Evolutionary conservation across 2,797 vertebrate species (phyloP).

Genomic region (Sitta carolinensis): DNA sequence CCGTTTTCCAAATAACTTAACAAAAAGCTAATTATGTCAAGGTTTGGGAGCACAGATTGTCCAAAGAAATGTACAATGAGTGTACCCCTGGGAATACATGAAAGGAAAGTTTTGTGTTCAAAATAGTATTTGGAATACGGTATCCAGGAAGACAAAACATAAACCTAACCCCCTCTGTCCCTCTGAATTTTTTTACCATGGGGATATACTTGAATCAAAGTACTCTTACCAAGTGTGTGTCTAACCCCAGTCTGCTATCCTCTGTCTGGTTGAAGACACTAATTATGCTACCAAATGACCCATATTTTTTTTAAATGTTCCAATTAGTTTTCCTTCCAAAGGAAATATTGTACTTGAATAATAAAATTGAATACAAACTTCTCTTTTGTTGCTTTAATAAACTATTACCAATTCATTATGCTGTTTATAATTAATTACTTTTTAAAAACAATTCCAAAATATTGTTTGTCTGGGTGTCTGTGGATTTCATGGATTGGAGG

Average conservation of each 20-base stretch:
- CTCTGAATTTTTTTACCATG: background rate
- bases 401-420: background rate
- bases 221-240: background rate
- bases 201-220: background rate
- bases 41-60: background rate
- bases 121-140: background rate
- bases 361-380: background rate
- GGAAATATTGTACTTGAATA: background rate
- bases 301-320: background rate
- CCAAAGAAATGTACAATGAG: background rate
- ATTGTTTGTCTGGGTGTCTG: background rate
- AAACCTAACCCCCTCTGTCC: background rate
- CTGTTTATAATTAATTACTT: background rate
- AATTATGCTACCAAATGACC: background rate
- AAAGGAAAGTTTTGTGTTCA: background rate
- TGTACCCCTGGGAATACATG: background rate
- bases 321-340: background rate
- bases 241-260: background rate
- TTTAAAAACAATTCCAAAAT: background rate
- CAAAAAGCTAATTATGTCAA: slow-evolving; percentile 2
- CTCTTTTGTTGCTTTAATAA: background rate
- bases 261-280: background rate
- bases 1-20: background rate
- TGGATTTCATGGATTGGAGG: background rate
- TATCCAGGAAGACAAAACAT: background rate